Evolutionary conservation across 2,888 invertebrate genomes (phyloP).

Genomic region (Lepidochrysops patricia): DNA sequence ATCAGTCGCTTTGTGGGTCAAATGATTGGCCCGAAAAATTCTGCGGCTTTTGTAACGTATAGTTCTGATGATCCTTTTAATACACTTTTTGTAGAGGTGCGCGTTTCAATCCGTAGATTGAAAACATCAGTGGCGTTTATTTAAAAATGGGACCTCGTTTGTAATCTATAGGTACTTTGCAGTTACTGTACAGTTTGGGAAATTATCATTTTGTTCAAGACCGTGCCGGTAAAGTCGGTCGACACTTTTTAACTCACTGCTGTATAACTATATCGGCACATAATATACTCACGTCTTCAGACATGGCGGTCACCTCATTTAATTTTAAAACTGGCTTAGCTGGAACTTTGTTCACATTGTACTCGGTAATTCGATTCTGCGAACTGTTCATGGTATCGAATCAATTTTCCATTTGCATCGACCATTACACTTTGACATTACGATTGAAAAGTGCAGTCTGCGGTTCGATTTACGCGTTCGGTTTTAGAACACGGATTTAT

Average conservation of each 20-base stretch:
- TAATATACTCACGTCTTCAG: too few species aligned
- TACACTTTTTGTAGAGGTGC: background rate
- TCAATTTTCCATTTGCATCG: conserved; percentile 30
- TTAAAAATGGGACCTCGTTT: background rate
- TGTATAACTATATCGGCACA: background rate
- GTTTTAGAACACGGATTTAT: conserved; percentile 16
- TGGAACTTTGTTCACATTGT: too few species aligned
- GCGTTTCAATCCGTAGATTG: background rate
- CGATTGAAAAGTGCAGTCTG: conserved; percentile 23
- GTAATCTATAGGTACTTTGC: too few species aligned
- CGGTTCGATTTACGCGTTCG: conserved; percentile 15
- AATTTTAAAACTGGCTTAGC: too few species aligned
- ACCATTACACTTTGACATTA: conserved; percentile 27
- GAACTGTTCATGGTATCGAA: conserved; percentile 28
- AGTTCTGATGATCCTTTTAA: conserved; percentile 3
- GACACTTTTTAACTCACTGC: too few species aligned
- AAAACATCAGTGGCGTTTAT: background rate
- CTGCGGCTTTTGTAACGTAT: background rate
- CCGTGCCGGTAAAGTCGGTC: too few species aligned
- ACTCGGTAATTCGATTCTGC: conserved; percentile 30
- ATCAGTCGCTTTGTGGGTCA: background rate
- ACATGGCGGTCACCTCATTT: too few species aligned
- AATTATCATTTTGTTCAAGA: too few species aligned
- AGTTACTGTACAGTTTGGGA: too few species aligned
- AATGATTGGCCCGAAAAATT: background rate